A percentile compares a stretch with the other conserved stretches of the same genome.
These are phyloP conservation scores for Thecocarcelia acutangulata DNA, from an alignment of 2,888 invertebrate species.

Conservation along the genomic window DNA sequence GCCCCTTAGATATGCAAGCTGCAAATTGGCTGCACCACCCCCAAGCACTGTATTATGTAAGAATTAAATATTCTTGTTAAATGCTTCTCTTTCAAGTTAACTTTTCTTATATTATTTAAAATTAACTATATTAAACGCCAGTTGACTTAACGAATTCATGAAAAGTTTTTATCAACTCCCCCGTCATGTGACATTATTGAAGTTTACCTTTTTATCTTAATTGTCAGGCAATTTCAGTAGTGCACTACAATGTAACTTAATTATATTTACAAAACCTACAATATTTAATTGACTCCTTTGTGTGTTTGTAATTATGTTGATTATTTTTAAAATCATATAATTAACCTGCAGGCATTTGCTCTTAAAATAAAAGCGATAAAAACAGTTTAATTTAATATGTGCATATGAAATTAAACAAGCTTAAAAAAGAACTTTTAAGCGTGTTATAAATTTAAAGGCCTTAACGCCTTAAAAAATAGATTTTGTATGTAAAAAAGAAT, in stretches of 20 bases:
- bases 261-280: conserved; percentile 29
- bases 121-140: not conserved
- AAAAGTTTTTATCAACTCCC: not conserved
- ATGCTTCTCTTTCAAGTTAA: too few relatives aligned
- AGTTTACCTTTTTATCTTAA: conserved; percentile 14
- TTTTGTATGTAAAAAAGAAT: too few relatives aligned
- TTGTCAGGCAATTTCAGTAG: not conserved
- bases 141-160: not conserved
- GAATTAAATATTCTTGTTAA: too few relatives aligned
- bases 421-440: not conserved
- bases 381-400: conserved; percentile 8
- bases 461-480: too few relatives aligned
- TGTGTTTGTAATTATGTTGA: conserved; percentile 15
- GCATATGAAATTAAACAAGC: conserved; percentile 16
- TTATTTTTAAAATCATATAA: conserved; percentile 19
- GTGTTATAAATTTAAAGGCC: not conserved
- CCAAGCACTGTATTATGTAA: too few relatives aligned
- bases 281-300: conserved; percentile 47
- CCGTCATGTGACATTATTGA: not conserved
- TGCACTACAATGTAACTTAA: conserved; percentile 3
- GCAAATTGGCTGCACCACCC: too few relatives aligned
- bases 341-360: conserved; percentile 21
- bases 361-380: not conserved
- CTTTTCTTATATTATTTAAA: too few relatives aligned
- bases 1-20: too few relatives aligned